phyloP scores from a whole-genome alignment of 1,140 invertebrate genomes.

The Drosophila lacertosa region DNA sequence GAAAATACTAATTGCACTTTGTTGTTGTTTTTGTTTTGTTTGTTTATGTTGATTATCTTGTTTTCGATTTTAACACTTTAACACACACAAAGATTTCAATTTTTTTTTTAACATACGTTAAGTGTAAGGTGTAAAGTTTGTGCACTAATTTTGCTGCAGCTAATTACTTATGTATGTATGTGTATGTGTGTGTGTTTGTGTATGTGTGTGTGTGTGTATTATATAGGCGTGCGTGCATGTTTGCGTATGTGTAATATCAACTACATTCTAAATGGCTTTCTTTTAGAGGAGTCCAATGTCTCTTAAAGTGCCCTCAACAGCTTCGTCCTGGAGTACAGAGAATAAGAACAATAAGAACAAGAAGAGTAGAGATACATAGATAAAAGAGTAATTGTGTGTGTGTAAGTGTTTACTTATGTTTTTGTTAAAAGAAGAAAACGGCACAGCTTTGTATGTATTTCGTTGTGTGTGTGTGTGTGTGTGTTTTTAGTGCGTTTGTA shows the following conservation, averaged over 20 bases:
- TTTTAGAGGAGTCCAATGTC: constrained; percentile 92
- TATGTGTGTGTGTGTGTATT: constrained; percentile 30
- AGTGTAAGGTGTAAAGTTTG: constrained; percentile 25
- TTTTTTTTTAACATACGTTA: neutral
- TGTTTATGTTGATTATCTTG: too few species aligned
- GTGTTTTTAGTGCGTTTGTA: constrained; percentile 1
- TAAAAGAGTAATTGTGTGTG: constrained; percentile 42
- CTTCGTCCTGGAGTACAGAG: constrained; percentile 89
- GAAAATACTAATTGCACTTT: constrained; percentile 42
- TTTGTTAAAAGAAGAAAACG: constrained; percentile 40
- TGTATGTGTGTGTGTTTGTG: constrained; percentile 28
- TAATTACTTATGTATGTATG: constrained; percentile 32
- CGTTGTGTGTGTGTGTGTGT: constrained; percentile 15
- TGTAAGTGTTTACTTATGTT: constrained; percentile 26
- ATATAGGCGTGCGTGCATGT: constrained; percentile 45
- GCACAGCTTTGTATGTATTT: constrained; percentile 32
- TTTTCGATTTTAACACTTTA: constrained; percentile 1
- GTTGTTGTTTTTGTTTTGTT: neutral
- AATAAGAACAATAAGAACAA: constrained; percentile 84
- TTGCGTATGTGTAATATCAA: constrained; percentile 52
- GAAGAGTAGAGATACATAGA: constrained; percentile 69
- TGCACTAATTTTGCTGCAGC: constrained; percentile 38
- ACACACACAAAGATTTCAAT: constrained; percentile 32
- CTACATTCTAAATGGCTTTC: constrained; percentile 67
- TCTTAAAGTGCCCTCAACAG: constrained; percentile 91